These are phyloP conservation scores for Danaus melanippus DNA, from an alignment of 1,140 invertebrate genomes.

Conservation along the genomic window DNA sequence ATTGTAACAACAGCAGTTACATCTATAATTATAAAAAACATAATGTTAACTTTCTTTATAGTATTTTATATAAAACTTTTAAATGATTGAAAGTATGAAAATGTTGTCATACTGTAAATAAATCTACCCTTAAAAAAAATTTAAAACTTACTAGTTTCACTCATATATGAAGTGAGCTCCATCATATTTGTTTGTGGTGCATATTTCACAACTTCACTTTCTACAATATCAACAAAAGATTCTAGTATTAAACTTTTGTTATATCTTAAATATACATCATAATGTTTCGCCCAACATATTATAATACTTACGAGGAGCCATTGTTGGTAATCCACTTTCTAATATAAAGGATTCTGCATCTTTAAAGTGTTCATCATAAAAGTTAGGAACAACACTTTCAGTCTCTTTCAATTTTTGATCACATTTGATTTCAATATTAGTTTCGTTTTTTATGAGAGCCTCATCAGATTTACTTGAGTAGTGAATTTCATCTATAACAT, in stretches of 20 bases:
- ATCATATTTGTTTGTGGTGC: conserved; percentile 56
- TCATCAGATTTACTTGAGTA: conserved; percentile 25
- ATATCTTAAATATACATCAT: conserved; percentile 4
- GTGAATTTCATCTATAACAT: conserved; percentile 33
- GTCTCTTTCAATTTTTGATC: conserved; percentile 37
- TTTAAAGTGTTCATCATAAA: conserved; percentile 68
- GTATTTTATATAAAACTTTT: too few relatives aligned
- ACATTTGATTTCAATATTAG: conserved; percentile 32
- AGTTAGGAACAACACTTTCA: conserved; percentile 46
- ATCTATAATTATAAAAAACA: conserved; percentile 23
- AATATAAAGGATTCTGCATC: conserved; percentile 70
- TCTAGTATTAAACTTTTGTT: conserved; percentile 1
- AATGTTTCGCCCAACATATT: conserved; percentile 2
- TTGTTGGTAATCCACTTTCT: conserved; percentile 55
- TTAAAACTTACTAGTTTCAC: conserved; percentile 60
- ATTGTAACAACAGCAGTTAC: conserved; percentile 53
- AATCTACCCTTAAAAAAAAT: conserved; percentile 13
- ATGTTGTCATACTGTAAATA: too few relatives aligned
- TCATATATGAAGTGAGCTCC: conserved; percentile 65
- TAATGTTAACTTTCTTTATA: neutral
- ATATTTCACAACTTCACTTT: conserved; percentile 58
- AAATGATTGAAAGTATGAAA: too few relatives aligned
- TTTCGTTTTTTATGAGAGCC: conserved; percentile 25
- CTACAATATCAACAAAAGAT: conserved; percentile 32
- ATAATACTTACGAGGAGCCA: conserved; percentile 51